Conservation (phyloP, 92 coral and sea anemone genomes). For the Anthopleura xanthogrammica region DNA sequence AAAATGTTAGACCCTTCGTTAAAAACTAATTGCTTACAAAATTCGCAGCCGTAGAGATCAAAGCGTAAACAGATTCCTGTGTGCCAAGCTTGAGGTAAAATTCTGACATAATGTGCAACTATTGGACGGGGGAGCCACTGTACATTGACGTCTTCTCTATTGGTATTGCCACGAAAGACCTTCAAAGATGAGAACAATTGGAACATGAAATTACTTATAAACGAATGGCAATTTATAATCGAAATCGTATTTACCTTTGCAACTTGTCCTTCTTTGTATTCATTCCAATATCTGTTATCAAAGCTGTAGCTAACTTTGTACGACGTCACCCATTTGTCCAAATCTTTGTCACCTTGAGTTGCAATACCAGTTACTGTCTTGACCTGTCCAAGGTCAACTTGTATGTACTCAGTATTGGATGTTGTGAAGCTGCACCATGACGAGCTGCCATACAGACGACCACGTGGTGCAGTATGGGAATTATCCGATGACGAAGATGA, state of each 20-base stretch:
- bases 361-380: constrained; percentile 40
- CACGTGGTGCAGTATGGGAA: constrained; percentile 20
- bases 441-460: constrained; percentile 34
- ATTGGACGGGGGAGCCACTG: constrained; percentile 31
- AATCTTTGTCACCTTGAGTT: constrained; percentile 22
- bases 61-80: constrained; percentile 27
- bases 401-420: constrained; percentile 37
- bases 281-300: constrained; percentile 2
- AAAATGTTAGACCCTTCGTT: not conserved
- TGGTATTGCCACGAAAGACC: not conserved
- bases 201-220: not conserved
- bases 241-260: constrained; percentile 8
- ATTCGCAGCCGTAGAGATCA: constrained; percentile 40
- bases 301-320: constrained; percentile 22
- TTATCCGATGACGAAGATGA: constrained; percentile 23
- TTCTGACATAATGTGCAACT: constrained; percentile 34
- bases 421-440: constrained; percentile 26
- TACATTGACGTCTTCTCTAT: not conserved
- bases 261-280: constrained; percentile 20
- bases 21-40: constrained; percentile 6
- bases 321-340: constrained; percentile 18
- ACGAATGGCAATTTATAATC: not conserved
- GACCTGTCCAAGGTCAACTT: constrained; percentile 26
- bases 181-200: not conserved
- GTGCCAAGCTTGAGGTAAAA: constrained; percentile 26